Evolutionary conservation across 1,140 invertebrate species (phyloP).

Genomic region (Elymnias hypermnestra): DNA sequence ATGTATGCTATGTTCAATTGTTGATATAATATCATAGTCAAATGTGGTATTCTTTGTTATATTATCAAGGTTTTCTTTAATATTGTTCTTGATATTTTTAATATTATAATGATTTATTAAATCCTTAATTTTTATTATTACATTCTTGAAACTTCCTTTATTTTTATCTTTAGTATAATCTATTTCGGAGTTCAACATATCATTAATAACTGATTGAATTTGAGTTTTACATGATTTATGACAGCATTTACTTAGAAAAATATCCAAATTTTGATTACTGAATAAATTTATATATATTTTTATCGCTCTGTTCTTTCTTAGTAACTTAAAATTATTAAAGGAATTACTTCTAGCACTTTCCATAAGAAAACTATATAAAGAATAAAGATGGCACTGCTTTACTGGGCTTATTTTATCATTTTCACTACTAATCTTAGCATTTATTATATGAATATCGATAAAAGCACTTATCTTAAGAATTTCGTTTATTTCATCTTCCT

Average conservation of each 20-base stretch:
- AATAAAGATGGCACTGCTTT: slow-evolving; percentile 43
- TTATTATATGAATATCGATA: slow-evolving; percentile 52
- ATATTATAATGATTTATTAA: slow-evolving; percentile 4
- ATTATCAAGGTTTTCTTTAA: too few species aligned
- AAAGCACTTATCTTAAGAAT: slow-evolving; percentile 24
- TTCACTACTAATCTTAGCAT: slow-evolving; percentile 26
- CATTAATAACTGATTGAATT: background rate
- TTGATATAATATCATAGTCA: too few species aligned
- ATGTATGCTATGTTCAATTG: too few species aligned
- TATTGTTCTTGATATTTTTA: too few species aligned
- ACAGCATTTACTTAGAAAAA: slow-evolving; percentile 45
- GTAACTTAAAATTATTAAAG: slow-evolving; percentile 39
- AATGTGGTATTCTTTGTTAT: too few species aligned
- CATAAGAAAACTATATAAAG: slow-evolving; percentile 41
- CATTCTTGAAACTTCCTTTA: slow-evolving; percentile 27
- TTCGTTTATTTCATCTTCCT: slow-evolving; percentile 29
- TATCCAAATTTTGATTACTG: slow-evolving; percentile 23
- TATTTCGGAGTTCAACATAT: background rate
- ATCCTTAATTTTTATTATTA: slow-evolving; percentile 32
- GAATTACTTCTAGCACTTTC: slow-evolving; percentile 34
- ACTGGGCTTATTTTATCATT: slow-evolving; percentile 17
- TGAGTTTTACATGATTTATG: slow-evolving; percentile 25
- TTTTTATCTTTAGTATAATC: slow-evolving; percentile 1
- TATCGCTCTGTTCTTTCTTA: slow-evolving; percentile 34
- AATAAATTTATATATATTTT: slow-evolving; percentile 51